Percentiles rank a stretch among this genome's conserved stretches.
Conservation (phyloP, 1,140 invertebrate species). For the Drosophila sucinea region DNA sequence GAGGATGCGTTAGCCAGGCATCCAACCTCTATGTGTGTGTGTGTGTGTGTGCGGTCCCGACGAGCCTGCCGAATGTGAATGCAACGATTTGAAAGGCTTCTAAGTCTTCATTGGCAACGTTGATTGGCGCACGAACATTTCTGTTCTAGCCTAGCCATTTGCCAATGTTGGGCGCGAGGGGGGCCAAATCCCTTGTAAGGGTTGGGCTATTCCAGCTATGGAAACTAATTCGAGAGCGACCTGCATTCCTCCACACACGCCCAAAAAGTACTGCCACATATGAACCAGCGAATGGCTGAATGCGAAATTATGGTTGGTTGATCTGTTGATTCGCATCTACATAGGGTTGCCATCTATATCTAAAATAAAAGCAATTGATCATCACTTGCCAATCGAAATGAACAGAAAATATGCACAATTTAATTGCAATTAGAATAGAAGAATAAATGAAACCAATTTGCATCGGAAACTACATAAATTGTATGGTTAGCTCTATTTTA, state of each 20-base stretch:
- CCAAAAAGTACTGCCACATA: constrained; percentile 2
- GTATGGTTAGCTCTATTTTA: too few relatives aligned
- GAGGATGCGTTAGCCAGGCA: constrained; percentile 33
- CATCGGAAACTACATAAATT: too few relatives aligned
- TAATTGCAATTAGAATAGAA: too few relatives aligned
- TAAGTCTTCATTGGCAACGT: constrained; percentile 61
- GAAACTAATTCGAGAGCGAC: constrained; percentile 47
- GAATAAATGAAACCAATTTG: too few relatives aligned
- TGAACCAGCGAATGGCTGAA: constrained; percentile 6
- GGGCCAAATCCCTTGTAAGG: constrained; percentile 15
- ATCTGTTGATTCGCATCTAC: too few relatives aligned
- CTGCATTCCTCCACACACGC: constrained; percentile 37
- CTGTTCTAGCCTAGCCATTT: constrained; percentile 19
- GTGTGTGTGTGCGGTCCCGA: constrained; percentile 17
- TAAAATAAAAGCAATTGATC: too few relatives aligned
- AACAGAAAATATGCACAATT: too few relatives aligned
- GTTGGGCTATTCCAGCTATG: constrained; percentile 17
- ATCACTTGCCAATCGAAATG: too few relatives aligned
- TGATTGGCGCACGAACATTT: constrained; percentile 67
- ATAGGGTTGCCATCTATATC: not conserved
- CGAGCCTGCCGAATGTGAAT: constrained; percentile 61
- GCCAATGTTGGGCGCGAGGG: not conserved
- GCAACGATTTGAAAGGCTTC: constrained; percentile 79
- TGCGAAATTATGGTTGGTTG: constrained; percentile 12
- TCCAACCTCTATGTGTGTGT: not conserved